Percentiles rank a stretch among this genome's conserved stretches.
Conservation (phyloP, 2,888 invertebrate species). For the Lottia gigantea region DNA sequence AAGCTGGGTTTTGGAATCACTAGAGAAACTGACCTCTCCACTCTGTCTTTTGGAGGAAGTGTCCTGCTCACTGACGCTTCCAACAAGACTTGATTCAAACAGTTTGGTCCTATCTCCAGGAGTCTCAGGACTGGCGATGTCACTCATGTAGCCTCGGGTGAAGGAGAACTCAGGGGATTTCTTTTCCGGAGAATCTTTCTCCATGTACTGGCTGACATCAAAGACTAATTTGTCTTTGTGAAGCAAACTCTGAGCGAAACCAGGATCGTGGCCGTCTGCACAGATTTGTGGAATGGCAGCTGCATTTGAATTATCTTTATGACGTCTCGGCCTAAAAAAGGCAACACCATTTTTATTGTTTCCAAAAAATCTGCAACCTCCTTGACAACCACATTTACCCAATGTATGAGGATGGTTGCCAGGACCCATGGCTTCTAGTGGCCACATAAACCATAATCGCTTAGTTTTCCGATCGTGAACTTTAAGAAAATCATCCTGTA, state of each 20-base stretch:
- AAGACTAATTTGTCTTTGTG: slow-evolving; percentile 88
- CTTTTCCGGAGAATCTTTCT: slow-evolving; percentile 60
- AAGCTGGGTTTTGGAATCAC: slow-evolving; percentile 2
- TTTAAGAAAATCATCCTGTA: slow-evolving; percentile 69
- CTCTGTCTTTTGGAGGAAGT: neutral
- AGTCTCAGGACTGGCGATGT: slow-evolving; percentile 53
- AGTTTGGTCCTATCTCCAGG: slow-evolving; percentile 26
- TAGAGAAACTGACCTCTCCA: neutral
- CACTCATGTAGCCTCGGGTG: slow-evolving; percentile 61
- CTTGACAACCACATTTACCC: slow-evolving; percentile 91
- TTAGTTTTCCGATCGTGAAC: slow-evolving; percentile 82
- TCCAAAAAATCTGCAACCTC: slow-evolving; percentile 95
- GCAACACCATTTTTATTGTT: slow-evolving; percentile 87
- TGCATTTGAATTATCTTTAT: slow-evolving; percentile 39
- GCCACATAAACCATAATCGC: slow-evolving; percentile 95
- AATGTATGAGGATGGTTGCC: slow-evolving; percentile 21
- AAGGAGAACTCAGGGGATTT: slow-evolving; percentile 45
- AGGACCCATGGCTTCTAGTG: slow-evolving; percentile 71
- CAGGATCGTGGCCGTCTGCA: slow-evolving; percentile 75
- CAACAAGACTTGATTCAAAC: slow-evolving; percentile 9
- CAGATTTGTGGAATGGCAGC: slow-evolving; percentile 56
- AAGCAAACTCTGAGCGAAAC: slow-evolving; percentile 93
- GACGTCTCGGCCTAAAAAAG: slow-evolving; percentile 81
- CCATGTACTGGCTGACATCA: slow-evolving; percentile 86
- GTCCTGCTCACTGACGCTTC: slow-evolving; percentile 5